Conservation (phyloP, 2,888 invertebrate genomes). For the Nasonovia ribisnigri region DNA sequence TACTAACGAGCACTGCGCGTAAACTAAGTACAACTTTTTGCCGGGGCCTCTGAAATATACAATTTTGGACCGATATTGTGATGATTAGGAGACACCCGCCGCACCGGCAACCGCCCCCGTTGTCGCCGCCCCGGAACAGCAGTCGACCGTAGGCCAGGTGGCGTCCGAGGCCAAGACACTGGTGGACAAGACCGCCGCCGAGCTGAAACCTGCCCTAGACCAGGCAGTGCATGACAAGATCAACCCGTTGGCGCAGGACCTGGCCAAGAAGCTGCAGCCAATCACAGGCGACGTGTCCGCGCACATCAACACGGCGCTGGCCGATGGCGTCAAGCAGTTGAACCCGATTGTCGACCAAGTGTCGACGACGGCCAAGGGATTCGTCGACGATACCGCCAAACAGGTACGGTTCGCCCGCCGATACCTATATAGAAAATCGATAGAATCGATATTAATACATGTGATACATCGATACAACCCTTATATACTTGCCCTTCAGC, state of each 20-base stretch:
- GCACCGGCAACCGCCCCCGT: slow-evolving; percentile 14
- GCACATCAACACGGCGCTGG: slow-evolving; percentile 52
- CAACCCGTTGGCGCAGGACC: slow-evolving; percentile 47
- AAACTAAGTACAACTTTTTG: neutral
- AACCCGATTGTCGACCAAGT: slow-evolving; percentile 70
- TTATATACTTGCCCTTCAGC: neutral
- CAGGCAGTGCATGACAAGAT: slow-evolving; percentile 51
- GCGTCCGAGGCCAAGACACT: slow-evolving; percentile 56
- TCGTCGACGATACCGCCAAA: slow-evolving; percentile 73
- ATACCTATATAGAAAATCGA: neutral
- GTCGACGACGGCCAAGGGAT: slow-evolving; percentile 73
- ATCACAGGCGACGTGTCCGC: slow-evolving; percentile 62
- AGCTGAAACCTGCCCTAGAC: slow-evolving; percentile 50
- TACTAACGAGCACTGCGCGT: neutral
- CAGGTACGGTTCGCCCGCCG: slow-evolving; percentile 70
- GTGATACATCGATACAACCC: neutral
- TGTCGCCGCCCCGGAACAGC: neutral
- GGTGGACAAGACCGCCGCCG: slow-evolving; percentile 54
- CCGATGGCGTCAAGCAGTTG: slow-evolving; percentile 57
- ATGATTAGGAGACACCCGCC: slow-evolving; percentile 24
- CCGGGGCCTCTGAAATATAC: neutral
- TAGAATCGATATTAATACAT: neutral
- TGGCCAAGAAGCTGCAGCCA: slow-evolving; percentile 57
- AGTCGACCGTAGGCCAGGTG: slow-evolving; percentile 29
- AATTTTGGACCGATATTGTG: slow-evolving; percentile 55